Percentiles rank a stretch among this genome's conserved stretches.
Conservation (phyloP, 2,113 vertebrate genomes). For the Colaptes auratus region DNA sequence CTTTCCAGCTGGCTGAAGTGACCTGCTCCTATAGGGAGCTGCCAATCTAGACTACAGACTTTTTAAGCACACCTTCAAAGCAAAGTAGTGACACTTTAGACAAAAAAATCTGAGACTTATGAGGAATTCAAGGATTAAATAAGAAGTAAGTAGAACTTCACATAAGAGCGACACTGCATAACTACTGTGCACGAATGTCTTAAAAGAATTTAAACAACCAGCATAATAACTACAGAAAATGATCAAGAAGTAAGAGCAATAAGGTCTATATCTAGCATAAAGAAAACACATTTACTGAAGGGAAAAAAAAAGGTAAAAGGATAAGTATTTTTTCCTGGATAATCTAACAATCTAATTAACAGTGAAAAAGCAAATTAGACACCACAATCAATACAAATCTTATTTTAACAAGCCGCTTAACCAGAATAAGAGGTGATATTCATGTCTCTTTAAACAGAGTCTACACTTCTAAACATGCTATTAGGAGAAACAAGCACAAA, state of each 20-base stretch:
- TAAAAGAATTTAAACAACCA: not conserved
- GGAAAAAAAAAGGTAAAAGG: not conserved
- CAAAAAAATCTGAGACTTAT: not conserved
- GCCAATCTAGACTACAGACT: not conserved
- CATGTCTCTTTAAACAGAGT: not conserved
- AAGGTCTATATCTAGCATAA: not conserved
- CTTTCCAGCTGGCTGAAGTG: not conserved
- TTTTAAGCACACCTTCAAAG: not conserved
- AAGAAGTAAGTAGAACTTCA: not conserved
- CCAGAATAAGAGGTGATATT: not conserved
- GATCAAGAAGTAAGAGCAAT: not conserved
- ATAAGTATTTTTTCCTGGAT: not conserved
- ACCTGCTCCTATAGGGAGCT: not conserved
- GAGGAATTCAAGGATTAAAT: not conserved
- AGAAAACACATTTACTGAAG: not conserved
- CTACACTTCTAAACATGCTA: not conserved
- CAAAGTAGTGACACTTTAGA: not conserved
- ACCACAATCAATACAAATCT: not conserved
- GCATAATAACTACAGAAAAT: not conserved
- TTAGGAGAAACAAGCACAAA: conserved; percentile 17
- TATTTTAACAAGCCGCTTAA: conserved; percentile 15
- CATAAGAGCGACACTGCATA: not conserved
- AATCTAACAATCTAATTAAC: not conserved
- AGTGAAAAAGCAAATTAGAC: not conserved
- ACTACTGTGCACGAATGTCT: not conserved